Conservation (phyloP, 2,888 invertebrate species). For the Slavum lentiscoides region DNA sequence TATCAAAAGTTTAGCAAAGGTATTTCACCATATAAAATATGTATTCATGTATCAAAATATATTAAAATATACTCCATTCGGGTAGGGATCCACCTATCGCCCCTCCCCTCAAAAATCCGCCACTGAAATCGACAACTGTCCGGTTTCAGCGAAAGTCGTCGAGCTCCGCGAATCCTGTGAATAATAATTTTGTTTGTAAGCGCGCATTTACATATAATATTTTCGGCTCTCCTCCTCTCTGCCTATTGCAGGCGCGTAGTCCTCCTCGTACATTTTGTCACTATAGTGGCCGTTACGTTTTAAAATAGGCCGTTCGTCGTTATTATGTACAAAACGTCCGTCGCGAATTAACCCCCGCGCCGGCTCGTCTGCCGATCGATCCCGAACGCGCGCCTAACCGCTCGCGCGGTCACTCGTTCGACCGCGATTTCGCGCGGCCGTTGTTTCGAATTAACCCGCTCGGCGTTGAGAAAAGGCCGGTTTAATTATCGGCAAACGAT, state of each 20-base stretch:
- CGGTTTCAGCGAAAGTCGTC: background rate
- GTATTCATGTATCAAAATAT: no score
- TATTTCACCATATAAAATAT: no score
- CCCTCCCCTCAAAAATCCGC: no score
- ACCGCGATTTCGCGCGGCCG: background rate
- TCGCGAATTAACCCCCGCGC: background rate
- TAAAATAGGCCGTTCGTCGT: background rate
- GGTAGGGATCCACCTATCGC: no score
- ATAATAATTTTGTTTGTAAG: slow-evolving; percentile 41
- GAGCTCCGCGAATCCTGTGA: slow-evolving; percentile 17
- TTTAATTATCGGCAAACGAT: slow-evolving; percentile 5
- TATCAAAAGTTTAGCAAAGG: no score
- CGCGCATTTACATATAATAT: slow-evolving; percentile 28
- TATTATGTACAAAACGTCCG: slow-evolving; percentile 20
- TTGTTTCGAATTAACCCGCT: slow-evolving; percentile 11
- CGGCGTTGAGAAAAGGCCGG: background rate
- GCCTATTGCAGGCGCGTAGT: no score
- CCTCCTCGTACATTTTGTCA: background rate
- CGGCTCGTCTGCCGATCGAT: background rate
- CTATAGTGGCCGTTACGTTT: background rate
- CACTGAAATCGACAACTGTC: background rate
- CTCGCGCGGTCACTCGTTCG: background rate
- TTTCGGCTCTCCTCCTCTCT: background rate
- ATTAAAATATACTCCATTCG: no score
- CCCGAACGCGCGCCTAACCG: rapidly evolving